These are phyloP conservation scores for Nothobranchius kuhntae DNA, from an alignment of 2,113 vertebrate genomes.

Conservation along the genomic window DNA sequence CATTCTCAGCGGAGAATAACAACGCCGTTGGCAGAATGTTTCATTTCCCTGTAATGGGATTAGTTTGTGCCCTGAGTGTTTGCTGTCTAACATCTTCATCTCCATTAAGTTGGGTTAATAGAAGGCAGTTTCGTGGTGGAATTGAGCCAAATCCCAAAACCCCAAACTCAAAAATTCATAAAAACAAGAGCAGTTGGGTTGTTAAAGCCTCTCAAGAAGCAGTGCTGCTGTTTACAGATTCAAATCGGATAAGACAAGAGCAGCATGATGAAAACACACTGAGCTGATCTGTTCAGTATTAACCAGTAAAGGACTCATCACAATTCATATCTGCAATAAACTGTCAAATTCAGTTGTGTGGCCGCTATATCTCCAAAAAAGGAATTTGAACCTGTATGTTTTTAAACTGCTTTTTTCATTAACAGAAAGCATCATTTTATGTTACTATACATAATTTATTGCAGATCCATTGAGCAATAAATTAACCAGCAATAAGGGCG, in stretches of 20 bases:
- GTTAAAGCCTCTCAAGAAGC: conserved; percentile 21
- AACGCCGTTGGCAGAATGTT: conserved; percentile 20
- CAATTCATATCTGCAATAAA: neutral
- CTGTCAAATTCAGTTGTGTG: neutral
- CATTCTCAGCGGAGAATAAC: conserved; percentile 24
- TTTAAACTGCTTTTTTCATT: neutral
- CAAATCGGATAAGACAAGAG: neutral
- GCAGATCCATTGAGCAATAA: too few relatives aligned
- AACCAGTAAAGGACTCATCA: neutral
- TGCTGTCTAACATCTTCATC: conserved; percentile 38
- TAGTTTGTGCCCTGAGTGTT: conserved; percentile 30
- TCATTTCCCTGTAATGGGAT: conserved; percentile 47
- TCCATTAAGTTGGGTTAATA: conserved; percentile 32
- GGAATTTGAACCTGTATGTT: neutral
- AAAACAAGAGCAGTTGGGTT: conserved; percentile 18
- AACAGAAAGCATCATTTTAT: too few relatives aligned
- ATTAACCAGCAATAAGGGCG: too few relatives aligned
- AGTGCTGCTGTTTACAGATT: conserved; percentile 7
- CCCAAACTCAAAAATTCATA: conserved; percentile 32
- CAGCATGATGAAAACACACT: neutral
- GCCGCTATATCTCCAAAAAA: neutral
- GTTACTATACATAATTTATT: too few relatives aligned
- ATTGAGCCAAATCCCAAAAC: conserved; percentile 41
- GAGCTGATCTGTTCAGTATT: neutral
- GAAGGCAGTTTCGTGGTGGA: conserved; percentile 30